Evolutionary conservation across 2,797 vertebrate genomes (phyloP).

Genomic region (Enteromius radiatus): DNA sequence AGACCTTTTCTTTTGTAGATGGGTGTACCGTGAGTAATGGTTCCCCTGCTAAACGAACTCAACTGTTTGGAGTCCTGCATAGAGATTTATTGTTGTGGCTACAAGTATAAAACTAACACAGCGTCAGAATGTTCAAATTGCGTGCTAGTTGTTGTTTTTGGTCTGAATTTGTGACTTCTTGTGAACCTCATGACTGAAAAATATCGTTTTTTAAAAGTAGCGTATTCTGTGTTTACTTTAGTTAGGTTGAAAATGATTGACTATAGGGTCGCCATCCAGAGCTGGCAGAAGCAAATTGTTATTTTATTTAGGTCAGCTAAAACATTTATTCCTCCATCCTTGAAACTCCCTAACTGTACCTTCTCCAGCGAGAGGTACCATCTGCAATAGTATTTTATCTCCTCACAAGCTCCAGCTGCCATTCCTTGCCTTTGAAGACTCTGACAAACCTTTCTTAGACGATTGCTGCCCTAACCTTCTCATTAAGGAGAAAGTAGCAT

Average conservation of each 20-base stretch:
- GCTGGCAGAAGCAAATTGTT: conserved; percentile 25
- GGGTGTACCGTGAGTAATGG: conserved; percentile 28
- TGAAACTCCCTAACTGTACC: conserved; percentile 39
- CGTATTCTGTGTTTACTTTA: not conserved
- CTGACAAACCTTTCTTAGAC: conserved; percentile 38
- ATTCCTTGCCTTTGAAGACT: conserved; percentile 41
- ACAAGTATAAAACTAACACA: conserved; percentile 17
- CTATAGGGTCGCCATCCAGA: conserved; percentile 28
- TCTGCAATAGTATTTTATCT: conserved; percentile 47
- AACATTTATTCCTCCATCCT: conserved; percentile 46
- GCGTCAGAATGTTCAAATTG: conserved; percentile 11
- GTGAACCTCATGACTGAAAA: conserved; percentile 10
- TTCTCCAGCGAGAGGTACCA: conserved; percentile 37
- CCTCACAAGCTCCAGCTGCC: conserved; percentile 42
- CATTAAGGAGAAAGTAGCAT: conserved; percentile 48
- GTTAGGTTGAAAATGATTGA: conserved; percentile 7
- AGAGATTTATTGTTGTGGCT: conserved; percentile 22
- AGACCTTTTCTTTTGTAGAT: conserved; percentile 44
- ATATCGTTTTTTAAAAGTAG: not conserved
- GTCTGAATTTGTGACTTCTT: conserved; percentile 21
- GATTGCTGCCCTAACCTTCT: conserved; percentile 57
- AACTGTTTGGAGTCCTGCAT: conserved; percentile 20
- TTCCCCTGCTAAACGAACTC: conserved; percentile 19
- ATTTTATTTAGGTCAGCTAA: conserved; percentile 47
- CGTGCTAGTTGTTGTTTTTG: conserved; percentile 22